Evolutionary conservation across 2,113 vertebrate species (phyloP).

Genomic region (Abramis brama): DNA sequence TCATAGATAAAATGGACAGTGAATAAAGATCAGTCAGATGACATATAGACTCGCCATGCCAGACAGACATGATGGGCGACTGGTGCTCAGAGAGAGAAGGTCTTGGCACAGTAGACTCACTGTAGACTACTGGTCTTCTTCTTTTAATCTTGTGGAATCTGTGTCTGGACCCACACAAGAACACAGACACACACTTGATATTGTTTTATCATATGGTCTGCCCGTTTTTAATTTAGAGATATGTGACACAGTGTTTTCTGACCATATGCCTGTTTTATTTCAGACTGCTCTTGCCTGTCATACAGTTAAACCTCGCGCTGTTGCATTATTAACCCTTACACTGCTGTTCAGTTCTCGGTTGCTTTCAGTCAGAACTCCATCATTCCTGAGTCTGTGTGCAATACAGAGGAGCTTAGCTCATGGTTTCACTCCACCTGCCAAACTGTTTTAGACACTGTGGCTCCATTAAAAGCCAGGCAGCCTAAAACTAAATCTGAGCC

Average conservation of each 20-base stretch:
- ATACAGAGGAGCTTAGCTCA: neutral
- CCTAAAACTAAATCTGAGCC: neutral
- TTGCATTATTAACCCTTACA: too few species aligned
- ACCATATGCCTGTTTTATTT: too few species aligned
- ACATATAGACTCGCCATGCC: neutral
- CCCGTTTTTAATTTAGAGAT: too few species aligned
- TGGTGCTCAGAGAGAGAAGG: neutral
- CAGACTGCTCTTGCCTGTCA: too few species aligned
- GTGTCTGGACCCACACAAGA: too few species aligned
- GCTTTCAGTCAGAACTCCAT: too few species aligned
- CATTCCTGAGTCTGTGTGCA: neutral
- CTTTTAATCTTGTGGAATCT: too few species aligned
- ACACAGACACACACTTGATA: too few species aligned
- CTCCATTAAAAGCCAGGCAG: neutral
- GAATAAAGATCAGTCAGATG: conserved; percentile 22
- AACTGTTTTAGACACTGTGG: neutral
- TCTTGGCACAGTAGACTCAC: conserved; percentile 8
- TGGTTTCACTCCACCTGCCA: neutral
- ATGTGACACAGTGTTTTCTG: too few species aligned
- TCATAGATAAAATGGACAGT: neutral
- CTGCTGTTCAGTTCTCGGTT: too few species aligned
- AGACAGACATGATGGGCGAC: conserved; percentile 18
- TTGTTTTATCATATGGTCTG: too few species aligned
- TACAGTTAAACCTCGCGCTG: too few species aligned
- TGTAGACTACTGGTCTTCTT: neutral